These are phyloP conservation scores for Rhea pennata DNA, from an alignment of 2,113 vertebrate genomes.

Conservation along the genomic window DNA sequence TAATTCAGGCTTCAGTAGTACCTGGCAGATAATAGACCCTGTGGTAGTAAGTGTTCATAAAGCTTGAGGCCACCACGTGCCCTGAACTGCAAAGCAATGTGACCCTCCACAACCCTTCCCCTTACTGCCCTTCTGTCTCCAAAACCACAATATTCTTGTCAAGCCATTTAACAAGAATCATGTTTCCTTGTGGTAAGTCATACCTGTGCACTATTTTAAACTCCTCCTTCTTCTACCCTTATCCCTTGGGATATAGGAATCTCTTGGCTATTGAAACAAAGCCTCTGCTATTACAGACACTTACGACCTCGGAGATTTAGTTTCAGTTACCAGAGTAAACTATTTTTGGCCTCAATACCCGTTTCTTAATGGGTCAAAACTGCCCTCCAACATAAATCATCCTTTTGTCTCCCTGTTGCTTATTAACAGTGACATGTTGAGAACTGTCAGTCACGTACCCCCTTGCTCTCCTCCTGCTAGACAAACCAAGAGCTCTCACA, in stretches of 20 bases:
- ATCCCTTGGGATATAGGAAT: neutral
- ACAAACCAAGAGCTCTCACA: neutral
- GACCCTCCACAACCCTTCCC: constrained; percentile 39
- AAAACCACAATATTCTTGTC: constrained; percentile 55
- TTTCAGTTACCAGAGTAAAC: neutral
- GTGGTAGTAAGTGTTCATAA: neutral
- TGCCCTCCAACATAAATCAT: neutral
- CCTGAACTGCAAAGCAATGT: constrained; percentile 22
- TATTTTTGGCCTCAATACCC: neutral
- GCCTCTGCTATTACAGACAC: neutral
- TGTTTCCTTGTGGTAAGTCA: constrained; percentile 15
- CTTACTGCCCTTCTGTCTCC: constrained; percentile 31
- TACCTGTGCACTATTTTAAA: neutral
- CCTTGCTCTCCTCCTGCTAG: neutral
- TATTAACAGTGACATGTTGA: neutral
- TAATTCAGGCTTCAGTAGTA: constrained; percentile 31
- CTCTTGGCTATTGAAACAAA: neutral
- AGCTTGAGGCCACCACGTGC: constrained; percentile 28
- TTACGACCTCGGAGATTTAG: neutral
- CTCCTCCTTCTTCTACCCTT: neutral
- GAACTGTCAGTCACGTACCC: neutral
- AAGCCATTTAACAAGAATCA: constrained; percentile 51
- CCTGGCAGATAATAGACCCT: constrained; percentile 26
- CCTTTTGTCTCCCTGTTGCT: neutral
- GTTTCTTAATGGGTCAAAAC: neutral